Evolutionary conservation across 1,140 invertebrate genomes (phyloP), one percentile per base, ranked within the genome.

Genomic region (Drosophila azteca): DNA sequence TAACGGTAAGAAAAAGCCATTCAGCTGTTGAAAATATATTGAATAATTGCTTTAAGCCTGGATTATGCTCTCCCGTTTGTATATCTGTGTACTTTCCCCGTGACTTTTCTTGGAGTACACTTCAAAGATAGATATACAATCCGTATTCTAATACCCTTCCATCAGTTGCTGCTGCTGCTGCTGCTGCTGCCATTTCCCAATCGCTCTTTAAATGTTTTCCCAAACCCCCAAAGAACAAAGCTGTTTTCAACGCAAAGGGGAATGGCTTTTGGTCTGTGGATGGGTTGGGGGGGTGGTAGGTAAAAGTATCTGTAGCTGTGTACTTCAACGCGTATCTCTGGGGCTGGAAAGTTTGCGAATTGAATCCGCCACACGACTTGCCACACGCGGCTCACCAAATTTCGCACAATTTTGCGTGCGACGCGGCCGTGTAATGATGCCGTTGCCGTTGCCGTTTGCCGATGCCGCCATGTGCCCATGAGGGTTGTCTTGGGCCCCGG

Each of bases 311-410:
- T 69, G 62, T 51, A 61, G 61, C 24, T 24, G 24, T 59, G 63
- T 60, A 48, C 43, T 46, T 24, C 24, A 5, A 24, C 24, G 24
- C 24, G 24, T 24, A 24, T 20, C 41, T 50, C 41, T 50, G 24
- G 53, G 63, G 64, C 57, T 73, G 76, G 31, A 90, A 85, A 90
- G 72, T 90, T 90, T 90, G 80, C 80, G 89, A 90, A 90, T 90
- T 90, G 89, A 90, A 90, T 90, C 74, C 84, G 89, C 89, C 89
- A 89, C 89, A 90, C 89, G 89, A 89, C 89, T 85, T 84, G 79
- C 88, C 89, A 85, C 88, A 89, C 89, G 89, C 89, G 89, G 80
- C 84, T 90, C 78, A 89, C 89, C 89, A 90, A 84, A 90, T 84
- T 88, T 88, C 84, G 83, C 83, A 88, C 83, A 87, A 87, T 87